Evolutionary conservation across 2,797 vertebrate genomes (phyloP).

Genomic region (Danio choprae): DNA sequence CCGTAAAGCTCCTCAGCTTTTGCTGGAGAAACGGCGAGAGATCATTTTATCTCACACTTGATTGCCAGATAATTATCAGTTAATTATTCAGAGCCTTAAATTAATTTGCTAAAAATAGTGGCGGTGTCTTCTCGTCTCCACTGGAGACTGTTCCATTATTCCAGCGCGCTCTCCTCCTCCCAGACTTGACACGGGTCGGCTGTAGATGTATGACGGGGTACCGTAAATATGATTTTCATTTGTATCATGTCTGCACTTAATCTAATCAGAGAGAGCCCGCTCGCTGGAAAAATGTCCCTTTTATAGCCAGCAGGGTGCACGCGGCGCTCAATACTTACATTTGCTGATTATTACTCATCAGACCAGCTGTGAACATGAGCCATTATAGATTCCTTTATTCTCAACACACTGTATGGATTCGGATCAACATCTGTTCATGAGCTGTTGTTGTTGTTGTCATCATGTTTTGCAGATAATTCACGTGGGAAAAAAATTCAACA

Average conservation of each 20-base stretch:
- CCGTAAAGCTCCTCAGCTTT: constrained; percentile 51
- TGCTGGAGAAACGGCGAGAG: constrained; percentile 65
- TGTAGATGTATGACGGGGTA: constrained; percentile 48
- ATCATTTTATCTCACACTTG: constrained; percentile 82
- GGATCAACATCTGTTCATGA: constrained; percentile 21
- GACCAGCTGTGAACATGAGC: constrained; percentile 44
- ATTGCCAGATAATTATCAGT: constrained; percentile 87
- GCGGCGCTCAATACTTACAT: constrained; percentile 15
- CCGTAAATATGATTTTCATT: constrained; percentile 55
- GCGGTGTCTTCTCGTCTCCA: constrained; percentile 72
- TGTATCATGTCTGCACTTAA: constrained; percentile 66
- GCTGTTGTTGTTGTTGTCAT: constrained; percentile 1
- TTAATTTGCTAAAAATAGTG: constrained; percentile 86
- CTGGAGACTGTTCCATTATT: constrained; percentile 76
- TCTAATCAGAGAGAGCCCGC: constrained; percentile 64
- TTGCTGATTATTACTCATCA: constrained; percentile 42
- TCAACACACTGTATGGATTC: constrained; percentile 10
- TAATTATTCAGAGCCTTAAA: constrained; percentile 87
- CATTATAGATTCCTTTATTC: constrained; percentile 34
- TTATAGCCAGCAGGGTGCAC: constrained; percentile 40
- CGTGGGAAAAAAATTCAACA: neutral
- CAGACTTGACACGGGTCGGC: constrained; percentile 60
- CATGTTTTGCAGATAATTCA: neutral
- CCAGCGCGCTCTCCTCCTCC: constrained; percentile 31
- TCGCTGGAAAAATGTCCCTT: constrained; percentile 33